These are phyloP conservation scores for Cepaea nemoralis DNA, from an alignment of 1,140 invertebrate species.

Conservation along the genomic window DNA sequence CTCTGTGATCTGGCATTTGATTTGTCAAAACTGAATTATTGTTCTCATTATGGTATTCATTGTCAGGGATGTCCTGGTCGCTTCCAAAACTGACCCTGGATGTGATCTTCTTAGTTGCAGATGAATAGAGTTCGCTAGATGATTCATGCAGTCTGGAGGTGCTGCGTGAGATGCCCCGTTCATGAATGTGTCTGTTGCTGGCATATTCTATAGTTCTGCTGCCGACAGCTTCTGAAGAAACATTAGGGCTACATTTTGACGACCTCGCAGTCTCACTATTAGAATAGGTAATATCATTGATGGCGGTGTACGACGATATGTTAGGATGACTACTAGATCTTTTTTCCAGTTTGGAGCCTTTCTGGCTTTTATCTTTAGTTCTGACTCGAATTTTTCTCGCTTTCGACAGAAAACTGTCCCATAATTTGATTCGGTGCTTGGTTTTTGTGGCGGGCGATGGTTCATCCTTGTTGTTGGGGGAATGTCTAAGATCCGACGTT, in stretches of 20 bases:
- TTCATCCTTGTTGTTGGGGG: background rate
- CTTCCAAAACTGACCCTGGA: background rate
- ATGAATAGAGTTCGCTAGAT: background rate
- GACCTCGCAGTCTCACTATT: background rate
- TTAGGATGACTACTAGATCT: conserved; percentile 22
- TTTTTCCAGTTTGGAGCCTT: background rate
- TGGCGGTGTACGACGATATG: background rate
- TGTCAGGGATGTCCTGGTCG: background rate
- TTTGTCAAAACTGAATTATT: background rate
- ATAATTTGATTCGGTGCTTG: conserved; percentile 16
- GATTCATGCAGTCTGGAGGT: background rate
- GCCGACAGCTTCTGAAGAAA: background rate
- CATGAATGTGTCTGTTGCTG: background rate
- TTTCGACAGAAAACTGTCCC: conserved; percentile 34
- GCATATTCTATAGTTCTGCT: background rate
- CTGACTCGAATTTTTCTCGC: conserved; percentile 15
- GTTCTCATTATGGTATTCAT: background rate
- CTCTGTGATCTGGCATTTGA: background rate
- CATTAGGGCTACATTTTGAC: background rate
- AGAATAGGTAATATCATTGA: background rate
- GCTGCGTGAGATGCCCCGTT: background rate
- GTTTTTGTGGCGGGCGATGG: background rate
- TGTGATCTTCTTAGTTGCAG: background rate
- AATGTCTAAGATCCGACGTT: background rate
- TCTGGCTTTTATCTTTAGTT: conserved; percentile 16